Conservation (phyloP, 1,140 invertebrate species). For the Euura saliciscinereae region DNA sequence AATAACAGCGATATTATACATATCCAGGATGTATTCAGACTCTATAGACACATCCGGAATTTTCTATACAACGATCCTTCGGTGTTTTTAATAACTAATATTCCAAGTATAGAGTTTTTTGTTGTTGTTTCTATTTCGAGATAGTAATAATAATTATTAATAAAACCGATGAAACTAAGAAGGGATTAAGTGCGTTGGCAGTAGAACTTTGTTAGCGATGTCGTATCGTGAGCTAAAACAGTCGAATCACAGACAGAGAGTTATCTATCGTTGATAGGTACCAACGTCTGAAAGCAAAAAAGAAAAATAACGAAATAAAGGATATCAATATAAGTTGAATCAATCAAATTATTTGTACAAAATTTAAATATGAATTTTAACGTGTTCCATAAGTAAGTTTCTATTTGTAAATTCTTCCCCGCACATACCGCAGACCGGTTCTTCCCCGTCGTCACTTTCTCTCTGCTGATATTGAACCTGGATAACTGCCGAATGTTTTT, state of each 20-base stretch:
- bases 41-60: too few species aligned
- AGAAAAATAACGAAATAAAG: background rate
- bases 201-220: background rate
- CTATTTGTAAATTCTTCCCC: conserved; percentile 52
- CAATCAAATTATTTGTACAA: too few species aligned
- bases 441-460: conserved; percentile 37
- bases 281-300: conserved; percentile 2
- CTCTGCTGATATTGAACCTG: conserved; percentile 22
- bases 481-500: conserved; percentile 29
- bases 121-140: too few species aligned
- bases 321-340: background rate
- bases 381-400: conserved; percentile 52
- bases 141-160: too few species aligned
- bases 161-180: background rate
- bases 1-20: too few species aligned
- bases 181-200: background rate
- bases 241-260: background rate
- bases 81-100: too few species aligned
- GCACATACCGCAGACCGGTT: conserved; percentile 51
- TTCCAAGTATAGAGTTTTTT: too few species aligned
- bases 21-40: too few species aligned
- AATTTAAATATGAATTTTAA: conserved; percentile 54
- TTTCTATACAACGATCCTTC: too few species aligned
- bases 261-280: background rate
- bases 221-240: background rate